Evolutionary conservation across 2,797 vertebrate species (phyloP), one percentile per base, ranked within the genome.

Genomic region (Bufotes viridis): DNA sequence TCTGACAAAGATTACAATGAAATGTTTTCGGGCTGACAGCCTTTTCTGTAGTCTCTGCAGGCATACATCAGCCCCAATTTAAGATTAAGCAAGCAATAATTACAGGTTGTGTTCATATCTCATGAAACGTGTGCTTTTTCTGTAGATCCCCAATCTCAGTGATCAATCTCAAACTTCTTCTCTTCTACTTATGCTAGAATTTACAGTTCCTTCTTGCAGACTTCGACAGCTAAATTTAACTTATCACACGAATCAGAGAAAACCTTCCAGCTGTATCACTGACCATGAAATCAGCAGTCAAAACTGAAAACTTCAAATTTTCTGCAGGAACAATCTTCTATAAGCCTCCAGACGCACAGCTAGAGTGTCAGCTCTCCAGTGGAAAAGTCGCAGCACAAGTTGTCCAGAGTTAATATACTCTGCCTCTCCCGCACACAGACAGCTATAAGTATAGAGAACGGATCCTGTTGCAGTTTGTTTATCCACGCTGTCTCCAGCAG

Each of bases 401-500:
- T 34, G 34, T 80, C 12, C 82, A 80, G 26, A 78, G 20, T 8
- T 22, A 20, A 26, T 53, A n/a, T 14, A 61, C 34, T 65, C 57
- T 65, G 55, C 18, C 51, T 42, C 55, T 90, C 81, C 78, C 49
- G 15, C 75, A 79, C 42, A 63, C 65, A 24, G 51, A 51, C 18
- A 90, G 87, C 87, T 82, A 18, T 42, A 61, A 80, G 58, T 67
- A 75, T 63, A 86, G 42, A 49, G 79, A 70, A 63, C n/a, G 14
- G 65, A 84, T 78, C 82, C 78, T 67, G 63, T 61, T 81, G 57
- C 67, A 85, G 78, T 81, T 82, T 86, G 88, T 89, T 89, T 87
- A 86, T 86, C 60, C 84, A 76, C 67, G 29, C 84, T 76, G 78
- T 82, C 79, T 82, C 86, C 74, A 82, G 65, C 60, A 76, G 53